A percentile compares a stretch with the other conserved stretches of the same genome.
phyloP scores from a whole-genome alignment of 2,113 vertebrate species.

The Pedetes capensis region DNA sequence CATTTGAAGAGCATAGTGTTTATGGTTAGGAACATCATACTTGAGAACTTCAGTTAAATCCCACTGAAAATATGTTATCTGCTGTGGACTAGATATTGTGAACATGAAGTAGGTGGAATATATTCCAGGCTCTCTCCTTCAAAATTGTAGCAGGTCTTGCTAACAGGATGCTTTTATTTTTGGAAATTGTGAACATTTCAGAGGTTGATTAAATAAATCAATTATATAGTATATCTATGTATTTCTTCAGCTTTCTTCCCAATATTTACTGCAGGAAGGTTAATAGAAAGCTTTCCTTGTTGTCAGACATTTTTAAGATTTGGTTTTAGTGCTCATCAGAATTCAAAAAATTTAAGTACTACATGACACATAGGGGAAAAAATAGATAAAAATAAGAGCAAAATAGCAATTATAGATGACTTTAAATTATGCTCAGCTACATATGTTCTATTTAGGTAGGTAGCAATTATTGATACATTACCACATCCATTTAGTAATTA shows the following conservation, averaged over 20 bases:
- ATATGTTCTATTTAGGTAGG: constrained; percentile 48
- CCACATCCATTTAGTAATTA: constrained; percentile 61
- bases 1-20: background rate
- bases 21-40: background rate
- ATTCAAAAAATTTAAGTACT: constrained; percentile 9
- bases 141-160: background rate
- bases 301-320: background rate
- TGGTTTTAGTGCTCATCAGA: background rate
- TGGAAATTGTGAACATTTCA: background rate
- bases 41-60: background rate
- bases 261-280: constrained; percentile 23
- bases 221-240: background rate
- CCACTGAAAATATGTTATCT: background rate
- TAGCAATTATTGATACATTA: constrained; percentile 63
- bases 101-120: background rate
- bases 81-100: background rate
- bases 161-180: background rate
- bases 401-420: constrained; percentile 44
- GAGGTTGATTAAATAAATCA: background rate
- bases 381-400: constrained; percentile 41
- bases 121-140: background rate
- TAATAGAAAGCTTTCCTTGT: background rate
- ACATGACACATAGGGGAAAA: background rate
- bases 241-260: background rate
- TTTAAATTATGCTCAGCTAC: constrained; percentile 8